Evolutionary conservation across 2,888 invertebrate genomes (phyloP), one percentile per base, ranked within the genome.

Genomic region (Cyaniris semiargus): DNA sequence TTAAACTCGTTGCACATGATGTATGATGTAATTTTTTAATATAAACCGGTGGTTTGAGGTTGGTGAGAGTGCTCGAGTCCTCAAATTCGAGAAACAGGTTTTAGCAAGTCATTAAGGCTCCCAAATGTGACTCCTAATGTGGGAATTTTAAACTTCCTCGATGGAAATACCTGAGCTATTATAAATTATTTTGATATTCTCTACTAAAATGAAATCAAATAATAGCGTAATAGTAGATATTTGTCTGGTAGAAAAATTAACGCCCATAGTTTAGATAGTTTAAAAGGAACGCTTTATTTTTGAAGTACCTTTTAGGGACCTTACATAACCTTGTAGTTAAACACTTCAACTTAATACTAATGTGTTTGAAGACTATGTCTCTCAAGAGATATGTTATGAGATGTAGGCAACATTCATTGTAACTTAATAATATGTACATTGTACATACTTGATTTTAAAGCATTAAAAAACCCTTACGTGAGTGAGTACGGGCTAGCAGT

Each of bases 1-100:
- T 38, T 21, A 3, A 21, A 71, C 2, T 21, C 38, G 3, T 71
- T n/a, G n/a, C 10, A 38, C 10, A 38, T 23, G 15, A 0, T 13
- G 31, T 53, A 23, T 72, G 21, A 72, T 72, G 72, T 72, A 23
- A 72, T 72, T 44, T 72, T 44, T 38, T 5, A 72, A 44, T 21
- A 66, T 27, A 31, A 66, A 27, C 27, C 4, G 66, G 53, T 53
- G 53, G 5, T 53, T 53, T 5, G 53, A 53, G 18, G 27, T 66
- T 10, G 23, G 27, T 66, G 66, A 66, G 66, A 66, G 27, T 66
- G 23, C 5, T 66, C 7, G 27, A 31, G 4, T 66, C 15, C 27
- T 31, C 66, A 66, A 66, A 66, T 27, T 31, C 66, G 15, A 15
- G 66, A 66, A 66, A 66, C 66, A 31, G 66, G 66, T 66, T 66